Evolutionary conservation across 2,113 vertebrate species (phyloP).

Genomic region (Choloepus hoffmanni): DNA sequence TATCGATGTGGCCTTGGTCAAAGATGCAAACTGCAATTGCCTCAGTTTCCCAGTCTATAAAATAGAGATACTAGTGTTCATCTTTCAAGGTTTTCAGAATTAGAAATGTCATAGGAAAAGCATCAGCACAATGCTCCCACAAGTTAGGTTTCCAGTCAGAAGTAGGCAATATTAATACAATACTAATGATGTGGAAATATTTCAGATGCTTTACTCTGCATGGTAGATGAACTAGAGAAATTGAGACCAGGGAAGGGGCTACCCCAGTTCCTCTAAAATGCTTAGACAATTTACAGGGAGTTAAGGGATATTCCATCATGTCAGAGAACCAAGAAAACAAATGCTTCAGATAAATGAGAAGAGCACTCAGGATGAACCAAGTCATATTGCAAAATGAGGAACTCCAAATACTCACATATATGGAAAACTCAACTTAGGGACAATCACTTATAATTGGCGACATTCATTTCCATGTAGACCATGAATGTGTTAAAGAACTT

Average conservation of each 20-base stretch:
- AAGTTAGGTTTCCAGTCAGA: background rate
- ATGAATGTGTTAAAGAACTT: conserved; percentile 42
- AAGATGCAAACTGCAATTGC: background rate
- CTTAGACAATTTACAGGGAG: background rate
- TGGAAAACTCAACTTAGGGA: background rate
- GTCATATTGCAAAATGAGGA: background rate
- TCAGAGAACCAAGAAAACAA: background rate
- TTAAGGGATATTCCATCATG: background rate
- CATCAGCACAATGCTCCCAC: background rate
- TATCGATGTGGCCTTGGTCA: background rate
- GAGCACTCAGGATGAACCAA: background rate
- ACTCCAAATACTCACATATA: conserved; percentile 19
- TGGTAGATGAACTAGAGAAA: background rate
- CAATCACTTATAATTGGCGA: background rate
- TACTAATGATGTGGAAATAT: background rate
- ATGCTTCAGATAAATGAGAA: conserved; percentile 3
- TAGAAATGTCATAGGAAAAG: conserved; percentile 15
- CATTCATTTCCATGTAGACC: background rate
- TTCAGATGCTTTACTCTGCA: background rate
- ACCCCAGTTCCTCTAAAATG: background rate
- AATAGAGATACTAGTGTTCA: background rate
- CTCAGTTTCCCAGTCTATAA: conserved; percentile 32
- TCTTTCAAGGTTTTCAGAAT: background rate
- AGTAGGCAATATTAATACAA: background rate
- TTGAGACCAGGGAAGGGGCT: background rate